Base-by-base conservation (phyloP, 1,140 invertebrate species). In the Colletes gigas region DNA sequence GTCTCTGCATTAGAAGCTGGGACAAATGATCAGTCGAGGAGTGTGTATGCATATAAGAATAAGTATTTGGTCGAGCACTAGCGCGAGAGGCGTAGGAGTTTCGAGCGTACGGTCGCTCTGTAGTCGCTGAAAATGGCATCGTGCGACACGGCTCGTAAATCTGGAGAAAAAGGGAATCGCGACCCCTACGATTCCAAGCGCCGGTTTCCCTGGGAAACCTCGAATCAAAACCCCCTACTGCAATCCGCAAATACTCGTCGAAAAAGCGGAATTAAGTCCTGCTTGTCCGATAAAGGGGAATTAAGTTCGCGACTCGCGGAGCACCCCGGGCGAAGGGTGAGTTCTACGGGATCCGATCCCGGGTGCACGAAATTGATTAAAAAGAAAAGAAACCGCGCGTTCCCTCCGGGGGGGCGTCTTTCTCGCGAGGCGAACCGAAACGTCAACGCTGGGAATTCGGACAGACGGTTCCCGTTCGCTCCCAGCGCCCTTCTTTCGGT, bases 321-420 rank as follows among this genome's bases (percentile, higher is more conserved):
- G n/a, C 6, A 17, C 9, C 41, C 63, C 9, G 17, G 4, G n/a
- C 30, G 19, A 19, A 19, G 17, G 10, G 41, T 17, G 60, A 44
- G 17, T 6, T n/a, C 8, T 30, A 7, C 63, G 6, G 15, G 17
- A 47, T 17, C 41, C 19, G 12, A 66, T 66, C 63, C 41, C 1
- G 17, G n/a, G 41, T 44, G 63, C 41, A 19, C 2, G 63, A 41
- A 66, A 66, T 66, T 66, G 63, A 66, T 66, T 66, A 66, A 44
- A 62, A 62, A 60, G 21, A 57, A 57, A 57, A 15, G 39, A 15
- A 41, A 50, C 9, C 8, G 0, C 5, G 30, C 7, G 14, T 19
- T 15, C 12, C 14, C 15, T 19, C 50, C 14, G 15, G 12, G 44
- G 50, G 19, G 14, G 15, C 55, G 4, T 72, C 52, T 21, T 71